phyloP scores from a whole-genome alignment of 2,888 invertebrate species.

The Alloscopus bannaensis region DNA sequence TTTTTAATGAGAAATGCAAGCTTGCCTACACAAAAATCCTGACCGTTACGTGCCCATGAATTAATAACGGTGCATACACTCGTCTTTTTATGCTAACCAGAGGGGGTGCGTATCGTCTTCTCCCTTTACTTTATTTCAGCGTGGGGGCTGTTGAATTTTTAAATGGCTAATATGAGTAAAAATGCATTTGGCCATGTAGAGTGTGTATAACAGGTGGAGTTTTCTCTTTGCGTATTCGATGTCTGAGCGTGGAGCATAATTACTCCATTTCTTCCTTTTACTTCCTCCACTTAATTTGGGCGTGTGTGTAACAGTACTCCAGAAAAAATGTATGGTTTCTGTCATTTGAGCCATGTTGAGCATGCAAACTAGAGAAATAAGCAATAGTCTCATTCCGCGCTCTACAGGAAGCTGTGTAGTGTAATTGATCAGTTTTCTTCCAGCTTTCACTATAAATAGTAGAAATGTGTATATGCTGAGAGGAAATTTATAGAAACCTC shows the following conservation, averaged over 20 bases:
- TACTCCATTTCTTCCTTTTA: slow-evolving; percentile 4
- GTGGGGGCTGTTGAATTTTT: slow-evolving; percentile 31
- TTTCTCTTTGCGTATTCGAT: too few species aligned
- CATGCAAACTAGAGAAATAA: too few species aligned
- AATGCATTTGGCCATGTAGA: too few species aligned
- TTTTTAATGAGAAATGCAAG: slow-evolving; percentile 68
- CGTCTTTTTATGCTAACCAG: too few species aligned
- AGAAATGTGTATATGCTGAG: too few species aligned
- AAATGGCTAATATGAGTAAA: slow-evolving; percentile 9
- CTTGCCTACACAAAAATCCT: slow-evolving; percentile 48
- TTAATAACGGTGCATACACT: slow-evolving; percentile 40
- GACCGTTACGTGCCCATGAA: slow-evolving; percentile 59
- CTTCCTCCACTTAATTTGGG: slow-evolving; percentile 6
- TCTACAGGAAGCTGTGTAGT: too few species aligned
- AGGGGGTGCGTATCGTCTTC: neutral
- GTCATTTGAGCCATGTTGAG: neutral
- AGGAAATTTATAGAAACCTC: too few species aligned
- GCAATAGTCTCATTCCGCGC: too few species aligned
- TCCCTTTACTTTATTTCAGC: neutral
- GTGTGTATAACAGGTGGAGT: too few species aligned
- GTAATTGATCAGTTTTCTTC: too few species aligned
- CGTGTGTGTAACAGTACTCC: neutral
- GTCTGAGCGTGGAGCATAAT: too few species aligned
- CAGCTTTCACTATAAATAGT: too few species aligned
- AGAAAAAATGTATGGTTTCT: neutral